Conservation (phyloP, 2,888 invertebrate species). For the Xanthia icteritia region DNA sequence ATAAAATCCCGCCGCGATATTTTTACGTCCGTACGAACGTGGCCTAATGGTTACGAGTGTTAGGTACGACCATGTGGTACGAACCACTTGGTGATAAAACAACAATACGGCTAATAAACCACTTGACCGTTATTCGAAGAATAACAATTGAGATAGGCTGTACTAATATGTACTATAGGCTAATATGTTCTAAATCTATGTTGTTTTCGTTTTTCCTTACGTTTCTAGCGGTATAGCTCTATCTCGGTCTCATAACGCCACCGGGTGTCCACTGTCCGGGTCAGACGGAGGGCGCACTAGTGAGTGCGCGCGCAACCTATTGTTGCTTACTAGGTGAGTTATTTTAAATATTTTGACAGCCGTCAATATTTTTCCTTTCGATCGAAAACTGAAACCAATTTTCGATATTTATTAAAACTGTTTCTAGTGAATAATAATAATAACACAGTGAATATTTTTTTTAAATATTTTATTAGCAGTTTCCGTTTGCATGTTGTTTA, state of each 20-base stretch:
- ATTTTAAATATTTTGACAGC: background rate
- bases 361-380: background rate
- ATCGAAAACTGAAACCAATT: background rate
- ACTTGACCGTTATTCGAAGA: background rate
- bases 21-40: too few species aligned
- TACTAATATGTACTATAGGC: too few species aligned
- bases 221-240: background rate
- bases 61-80: background rate
- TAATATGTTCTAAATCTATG: too few species aligned
- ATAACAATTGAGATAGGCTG: background rate
- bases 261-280: background rate
- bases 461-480: background rate
- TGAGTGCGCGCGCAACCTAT: background rate
- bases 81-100: slow-evolving; percentile 6
- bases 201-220: background rate
- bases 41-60: background rate
- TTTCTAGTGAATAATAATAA: background rate
- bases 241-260: background rate
- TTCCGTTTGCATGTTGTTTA: background rate
- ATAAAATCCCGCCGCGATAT: too few species aligned
- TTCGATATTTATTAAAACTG: background rate
- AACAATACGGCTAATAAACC: background rate
- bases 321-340: background rate
- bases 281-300: too few species aligned
- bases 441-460: background rate